Percentiles rank a stretch among this genome's conserved stretches.
Conservation (phyloP, 37 sponge, comb jelly and placozoan species). For the Aplysina aerophoba region DNA sequence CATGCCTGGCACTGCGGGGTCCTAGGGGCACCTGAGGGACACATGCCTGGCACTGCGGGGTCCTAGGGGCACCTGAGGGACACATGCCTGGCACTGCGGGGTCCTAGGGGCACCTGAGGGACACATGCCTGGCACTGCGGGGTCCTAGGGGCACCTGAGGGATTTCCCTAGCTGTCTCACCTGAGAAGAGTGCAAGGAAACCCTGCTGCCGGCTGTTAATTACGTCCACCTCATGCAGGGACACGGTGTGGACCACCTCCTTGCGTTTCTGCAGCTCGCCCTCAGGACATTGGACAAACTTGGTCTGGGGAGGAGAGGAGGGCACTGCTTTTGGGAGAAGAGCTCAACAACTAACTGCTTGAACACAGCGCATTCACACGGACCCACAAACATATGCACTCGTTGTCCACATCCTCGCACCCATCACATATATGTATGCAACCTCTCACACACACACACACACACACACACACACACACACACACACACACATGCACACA, state of each 20-base stretch:
- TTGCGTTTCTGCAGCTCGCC: constrained; percentile 98
- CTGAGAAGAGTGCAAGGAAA: constrained; percentile 97
- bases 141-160: neutral
- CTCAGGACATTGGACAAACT: constrained; percentile 99
- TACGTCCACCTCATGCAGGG: constrained; percentile 98
- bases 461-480: neutral
- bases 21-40: neutral
- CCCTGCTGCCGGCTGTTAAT: constrained; percentile 98
- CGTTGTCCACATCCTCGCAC: neutral
- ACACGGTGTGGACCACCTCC: constrained; percentile 98
- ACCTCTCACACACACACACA: neutral
- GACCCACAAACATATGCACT: neutral
- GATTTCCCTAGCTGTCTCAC: constrained; percentile 26
- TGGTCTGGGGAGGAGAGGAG: constrained; percentile 56
- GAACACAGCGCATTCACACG: neutral
- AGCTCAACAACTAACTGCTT: too few relatives aligned
- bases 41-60: neutral
- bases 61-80: neutral
- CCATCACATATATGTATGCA: neutral
- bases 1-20: neutral
- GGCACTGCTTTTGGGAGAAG: too few relatives aligned
- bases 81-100: neutral
- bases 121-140: neutral
- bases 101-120: neutral
- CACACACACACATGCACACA: neutral